Base-by-base conservation (phyloP, 2,797 vertebrate genomes). In the Lacerta bilineata region DNA sequence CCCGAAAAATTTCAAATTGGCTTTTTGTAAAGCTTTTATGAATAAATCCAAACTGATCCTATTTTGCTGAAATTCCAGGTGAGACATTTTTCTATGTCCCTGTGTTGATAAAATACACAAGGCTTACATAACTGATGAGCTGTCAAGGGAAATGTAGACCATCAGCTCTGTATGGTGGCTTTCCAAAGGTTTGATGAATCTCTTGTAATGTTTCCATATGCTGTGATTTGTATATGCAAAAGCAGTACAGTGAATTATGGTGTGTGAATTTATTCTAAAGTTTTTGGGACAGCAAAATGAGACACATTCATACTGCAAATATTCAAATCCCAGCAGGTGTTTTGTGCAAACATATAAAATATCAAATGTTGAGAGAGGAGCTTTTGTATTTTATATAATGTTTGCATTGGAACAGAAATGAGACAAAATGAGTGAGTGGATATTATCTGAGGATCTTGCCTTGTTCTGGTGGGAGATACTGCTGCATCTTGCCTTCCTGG, bases 301-400 rank as follows among this genome's bases (percentile, higher is more conserved):
- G 82, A 75, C 0, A 1, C 59, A 59, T 87, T 75, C 74, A 43
- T 83, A 36, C 0, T 1, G 68, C 15, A 91, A 88, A 82, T 61
- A 89, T 0, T 55, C 10, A 55, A 68, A 84, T 25, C n/a, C 55
- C 66, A 89, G 76, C 18, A 76, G 69, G 27, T 46, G 0, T 1
- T 86, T 83, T 83, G 3, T 1, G 88, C 25, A 88, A 77, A 87
- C 83, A 59, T 36, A 71, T 4, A 78, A 2, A 7, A 72, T 71
- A 7, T 1, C 11, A 77, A 36, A 82, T 9, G n/a, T 0, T 8
- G 39, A 84, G 71, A 39, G 71, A 17, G 13, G 20, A 64, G 61
- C 75, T n/a, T 77, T 89, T 83, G 27, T 0, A 39, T 66, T 92
- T 92, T 83, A 7, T 61, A 59, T 83, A 0, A 85, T 1, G 39